phyloP scores from a whole-genome alignment of 2,888 invertebrate genomes.

The Ischnura elegans region DNA sequence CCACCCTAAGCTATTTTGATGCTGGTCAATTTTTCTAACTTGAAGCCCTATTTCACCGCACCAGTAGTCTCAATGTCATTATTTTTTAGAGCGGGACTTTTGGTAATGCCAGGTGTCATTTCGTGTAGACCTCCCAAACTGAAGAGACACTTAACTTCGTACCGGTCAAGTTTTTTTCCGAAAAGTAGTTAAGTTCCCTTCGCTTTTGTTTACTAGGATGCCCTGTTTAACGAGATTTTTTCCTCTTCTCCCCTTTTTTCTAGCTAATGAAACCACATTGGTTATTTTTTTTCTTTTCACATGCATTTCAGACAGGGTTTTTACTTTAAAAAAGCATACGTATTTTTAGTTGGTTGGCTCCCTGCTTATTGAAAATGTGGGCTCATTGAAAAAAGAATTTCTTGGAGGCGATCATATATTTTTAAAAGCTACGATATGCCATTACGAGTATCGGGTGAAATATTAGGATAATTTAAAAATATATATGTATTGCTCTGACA shows the following conservation, averaged over 20 bases:
- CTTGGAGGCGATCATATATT: too few species aligned
- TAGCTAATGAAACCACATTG: too few species aligned
- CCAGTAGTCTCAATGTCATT: not conserved
- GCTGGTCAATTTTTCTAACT: not conserved
- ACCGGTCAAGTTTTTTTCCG: not conserved
- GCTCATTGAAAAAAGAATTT: too few species aligned
- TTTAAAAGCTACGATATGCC: too few species aligned
- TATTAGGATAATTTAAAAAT: too few species aligned
- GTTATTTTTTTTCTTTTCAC: too few species aligned
- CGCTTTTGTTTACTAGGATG: not conserved
- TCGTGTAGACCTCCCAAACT: not conserved
- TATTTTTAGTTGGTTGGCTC: too few species aligned
- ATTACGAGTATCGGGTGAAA: too few species aligned
- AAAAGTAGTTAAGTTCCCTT: not conserved
- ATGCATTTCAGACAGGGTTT: too few species aligned
- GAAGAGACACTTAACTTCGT: not conserved
- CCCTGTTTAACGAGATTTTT: not conserved
- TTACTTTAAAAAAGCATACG: too few species aligned
- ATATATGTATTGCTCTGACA: too few species aligned
- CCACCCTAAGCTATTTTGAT: not conserved
- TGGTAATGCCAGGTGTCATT: not conserved
- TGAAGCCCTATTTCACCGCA: not conserved
- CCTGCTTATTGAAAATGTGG: not conserved
- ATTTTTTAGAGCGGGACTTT: not conserved
- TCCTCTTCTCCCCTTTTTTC: too few species aligned